phyloP scores from a whole-genome alignment of 1,140 invertebrate species.

The Augochlora pura region DNA sequence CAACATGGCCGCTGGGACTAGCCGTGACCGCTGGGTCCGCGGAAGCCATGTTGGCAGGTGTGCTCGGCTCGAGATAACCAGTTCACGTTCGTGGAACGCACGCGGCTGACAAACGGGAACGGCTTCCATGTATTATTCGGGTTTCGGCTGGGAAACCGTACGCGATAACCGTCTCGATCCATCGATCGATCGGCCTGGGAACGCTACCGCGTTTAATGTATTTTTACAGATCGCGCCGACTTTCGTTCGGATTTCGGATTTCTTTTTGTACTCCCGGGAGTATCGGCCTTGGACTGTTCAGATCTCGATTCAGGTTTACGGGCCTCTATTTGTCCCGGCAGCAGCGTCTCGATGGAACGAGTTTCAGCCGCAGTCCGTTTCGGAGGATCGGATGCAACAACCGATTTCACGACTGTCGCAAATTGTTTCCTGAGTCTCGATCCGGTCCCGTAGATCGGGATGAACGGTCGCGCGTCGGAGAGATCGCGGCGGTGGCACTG shows the following conservation, averaged over 20 bases:
- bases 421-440: background rate
- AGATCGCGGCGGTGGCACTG: no score
- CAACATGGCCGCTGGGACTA: constrained; percentile 79
- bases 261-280: no score
- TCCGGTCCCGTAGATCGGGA: background rate
- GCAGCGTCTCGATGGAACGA: no score
- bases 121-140: constrained; percentile 24
- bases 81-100: constrained; percentile 66
- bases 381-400: background rate
- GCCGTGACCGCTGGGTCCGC: constrained; percentile 77
- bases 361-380: background rate
- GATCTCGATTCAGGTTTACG: no score
- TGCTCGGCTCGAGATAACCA: constrained; percentile 76
- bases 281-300: no score
- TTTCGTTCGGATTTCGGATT: background rate
- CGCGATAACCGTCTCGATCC: no score
- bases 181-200: background rate
- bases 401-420: background rate
- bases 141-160: constrained; percentile 8
- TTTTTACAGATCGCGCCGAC: background rate
- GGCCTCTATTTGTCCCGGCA: no score
- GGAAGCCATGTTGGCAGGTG: constrained; percentile 82
- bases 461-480: no score
- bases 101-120: constrained; percentile 42
- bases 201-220: background rate